Base-by-base conservation (phyloP, 2,113 vertebrate species). In the Oxygymnocypris stewartii region DNA sequence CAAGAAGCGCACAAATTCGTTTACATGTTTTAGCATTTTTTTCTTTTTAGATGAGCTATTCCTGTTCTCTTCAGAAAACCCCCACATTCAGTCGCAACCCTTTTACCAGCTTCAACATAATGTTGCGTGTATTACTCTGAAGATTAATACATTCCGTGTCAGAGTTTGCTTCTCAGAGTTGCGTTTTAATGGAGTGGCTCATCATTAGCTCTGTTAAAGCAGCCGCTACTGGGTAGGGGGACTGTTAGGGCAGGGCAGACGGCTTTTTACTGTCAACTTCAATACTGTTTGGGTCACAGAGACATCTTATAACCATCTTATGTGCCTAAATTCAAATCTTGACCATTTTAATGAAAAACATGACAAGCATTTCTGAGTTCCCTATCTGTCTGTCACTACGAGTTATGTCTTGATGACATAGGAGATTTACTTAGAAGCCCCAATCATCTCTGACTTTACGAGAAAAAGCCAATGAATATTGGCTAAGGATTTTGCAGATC, bases 141-240 rank as follows among this genome's bases (percentile, higher is more conserved):
- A 69, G 25, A 65, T 85, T 44, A 85, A 85, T 67, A 37, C 31
- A 67, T 67, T 51, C 42, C 2, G 8, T 85, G 61, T 79, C 75
- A 79, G 40, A 85, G 84, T 67, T 77, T 51, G 28, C 28, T 42
- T 77, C 59, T 35, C 28, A 10, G 35, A 35, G 49, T 23, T 59
- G 61, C 7, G 35, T 85, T 79, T 51, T 67, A 69, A 71, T 25
- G 61, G 75, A 88, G 28, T 37, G 61, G 59, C 61, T 25, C 84
- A 79, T 86, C 65, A 88, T 69, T 73, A 82, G 79, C n/a, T 35
- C 59, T 47, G 79, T 61, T 37, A 77, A 40, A 61, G 74, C 25
- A 71, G 42, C 47, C 54, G 65, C 35, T 77, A 23, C 51, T 80
- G 42, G 28, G 57, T 82, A 71, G 82, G 77, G 44, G 51, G 57